Conservation (phyloP, 2,888 invertebrate species). For the Chaetogeoica ovagalla region DNA sequence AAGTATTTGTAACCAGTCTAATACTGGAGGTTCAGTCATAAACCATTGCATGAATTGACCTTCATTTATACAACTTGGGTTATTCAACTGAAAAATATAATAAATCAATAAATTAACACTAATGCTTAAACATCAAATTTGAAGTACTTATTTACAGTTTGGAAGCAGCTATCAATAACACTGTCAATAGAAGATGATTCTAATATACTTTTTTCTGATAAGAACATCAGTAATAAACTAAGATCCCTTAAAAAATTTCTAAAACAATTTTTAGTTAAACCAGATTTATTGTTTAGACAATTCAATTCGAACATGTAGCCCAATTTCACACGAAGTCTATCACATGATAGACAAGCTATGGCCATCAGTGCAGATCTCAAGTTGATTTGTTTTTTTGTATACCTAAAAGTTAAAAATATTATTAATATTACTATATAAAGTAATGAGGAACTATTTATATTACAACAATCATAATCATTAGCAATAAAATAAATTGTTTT, state of each 20-base stretch:
- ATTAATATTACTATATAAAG: background rate
- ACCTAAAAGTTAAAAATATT: conserved; percentile 21
- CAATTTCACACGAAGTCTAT: conserved; percentile 37
- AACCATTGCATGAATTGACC: conserved; percentile 74
- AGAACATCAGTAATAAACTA: conserved; percentile 41
- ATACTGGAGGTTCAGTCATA: conserved; percentile 65
- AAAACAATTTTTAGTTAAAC: conserved; percentile 40
- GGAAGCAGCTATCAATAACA: conserved; percentile 34
- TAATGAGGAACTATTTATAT: background rate
- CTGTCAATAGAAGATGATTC: conserved; percentile 32
- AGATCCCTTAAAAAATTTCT: conserved; percentile 35
- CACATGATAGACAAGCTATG: conserved; percentile 43
- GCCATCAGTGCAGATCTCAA: conserved; percentile 39
- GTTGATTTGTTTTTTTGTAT: conserved; percentile 45
- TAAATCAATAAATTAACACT: background rate
- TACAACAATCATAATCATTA: background rate
- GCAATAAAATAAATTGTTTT: background rate
- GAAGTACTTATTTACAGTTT: conserved; percentile 11
- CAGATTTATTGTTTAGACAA: conserved; percentile 25
- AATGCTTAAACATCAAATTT: background rate
- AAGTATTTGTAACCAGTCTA: conserved; percentile 70
- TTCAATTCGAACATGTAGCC: conserved; percentile 46
- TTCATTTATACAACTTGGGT: conserved; percentile 64
- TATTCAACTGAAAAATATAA: conserved; percentile 65
- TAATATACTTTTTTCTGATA: conserved; percentile 44